phyloP scores from a whole-genome alignment of 2,113 vertebrate species.

The Pollimyrus isidori region DNA sequence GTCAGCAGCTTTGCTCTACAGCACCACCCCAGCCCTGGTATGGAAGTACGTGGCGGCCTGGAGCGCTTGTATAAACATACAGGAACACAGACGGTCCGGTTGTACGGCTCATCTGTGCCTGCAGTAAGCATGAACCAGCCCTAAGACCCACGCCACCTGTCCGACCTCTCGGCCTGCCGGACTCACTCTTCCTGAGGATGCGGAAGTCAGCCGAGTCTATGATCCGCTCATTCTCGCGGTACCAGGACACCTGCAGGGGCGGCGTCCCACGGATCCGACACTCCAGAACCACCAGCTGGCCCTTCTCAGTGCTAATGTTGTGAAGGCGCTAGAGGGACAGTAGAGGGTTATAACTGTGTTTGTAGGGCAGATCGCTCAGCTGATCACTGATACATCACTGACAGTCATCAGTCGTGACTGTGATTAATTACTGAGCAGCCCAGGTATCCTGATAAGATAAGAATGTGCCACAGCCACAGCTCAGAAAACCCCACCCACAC shows the following conservation, averaged over 20 bases:
- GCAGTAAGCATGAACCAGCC: neutral
- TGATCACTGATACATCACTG: neutral
- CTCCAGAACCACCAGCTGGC: slow-evolving; percentile 75
- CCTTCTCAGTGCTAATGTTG: slow-evolving; percentile 66
- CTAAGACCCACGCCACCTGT: neutral
- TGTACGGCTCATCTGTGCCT: neutral
- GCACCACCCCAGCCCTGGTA: neutral
- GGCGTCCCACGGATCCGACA: slow-evolving; percentile 66
- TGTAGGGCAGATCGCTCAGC: neutral
- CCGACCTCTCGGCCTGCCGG: neutral
- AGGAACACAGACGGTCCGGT: neutral
- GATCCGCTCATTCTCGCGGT: slow-evolving; percentile 67
- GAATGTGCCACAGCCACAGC: neutral
- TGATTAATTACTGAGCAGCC: neutral
- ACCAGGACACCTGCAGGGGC: slow-evolving; percentile 73
- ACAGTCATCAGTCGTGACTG: neutral
- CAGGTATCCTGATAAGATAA: neutral
- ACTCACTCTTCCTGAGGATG: slow-evolving; percentile 77
- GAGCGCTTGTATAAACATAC: neutral
- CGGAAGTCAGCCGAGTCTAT: slow-evolving; percentile 74
- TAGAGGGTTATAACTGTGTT: neutral
- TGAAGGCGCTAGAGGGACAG: slow-evolving; percentile 63
- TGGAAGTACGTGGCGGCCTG: neutral
- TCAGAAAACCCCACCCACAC: neutral
- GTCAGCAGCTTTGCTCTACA: neutral